Conservation (phyloP, 2,888 invertebrate genomes). For the Nasonia oneida region DNA sequence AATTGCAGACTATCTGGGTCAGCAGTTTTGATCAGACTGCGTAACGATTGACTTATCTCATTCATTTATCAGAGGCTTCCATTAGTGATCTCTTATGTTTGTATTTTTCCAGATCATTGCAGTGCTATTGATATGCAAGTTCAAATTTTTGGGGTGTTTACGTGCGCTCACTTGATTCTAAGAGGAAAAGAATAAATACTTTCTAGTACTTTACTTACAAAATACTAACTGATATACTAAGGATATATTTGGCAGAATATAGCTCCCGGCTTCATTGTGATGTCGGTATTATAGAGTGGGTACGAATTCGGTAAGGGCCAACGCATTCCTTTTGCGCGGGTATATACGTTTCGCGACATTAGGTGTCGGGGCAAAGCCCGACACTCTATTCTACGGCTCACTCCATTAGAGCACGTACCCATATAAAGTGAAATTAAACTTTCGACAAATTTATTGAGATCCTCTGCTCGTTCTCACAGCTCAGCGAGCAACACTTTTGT, state of each 20-base stretch:
- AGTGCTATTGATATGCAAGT: background rate
- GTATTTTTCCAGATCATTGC: background rate
- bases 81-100: constrained; percentile 2
- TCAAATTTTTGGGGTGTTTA: background rate
- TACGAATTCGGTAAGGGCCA: background rate
- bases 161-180: background rate
- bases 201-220: too few species aligned
- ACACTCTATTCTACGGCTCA: constrained; percentile 70
- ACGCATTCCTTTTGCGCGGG: constrained; percentile 38
- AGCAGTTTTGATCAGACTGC: background rate
- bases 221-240: too few species aligned
- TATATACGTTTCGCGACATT: constrained; percentile 31
- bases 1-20: constrained; percentile 15
- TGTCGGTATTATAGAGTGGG: background rate
- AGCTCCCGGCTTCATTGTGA: background rate
- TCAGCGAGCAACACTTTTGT: background rate
- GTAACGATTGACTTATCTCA: background rate
- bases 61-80: background rate
- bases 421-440: constrained; percentile 77
- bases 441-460: constrained; percentile 71
- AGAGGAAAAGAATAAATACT: background rate
- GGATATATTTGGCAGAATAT: background rate
- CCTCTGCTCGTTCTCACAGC: background rate
- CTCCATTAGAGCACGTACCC: constrained; percentile 75
- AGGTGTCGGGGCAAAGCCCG: constrained; percentile 43